Conservation (phyloP, 2,888 invertebrate species). For the Drosophila mimica region DNA sequence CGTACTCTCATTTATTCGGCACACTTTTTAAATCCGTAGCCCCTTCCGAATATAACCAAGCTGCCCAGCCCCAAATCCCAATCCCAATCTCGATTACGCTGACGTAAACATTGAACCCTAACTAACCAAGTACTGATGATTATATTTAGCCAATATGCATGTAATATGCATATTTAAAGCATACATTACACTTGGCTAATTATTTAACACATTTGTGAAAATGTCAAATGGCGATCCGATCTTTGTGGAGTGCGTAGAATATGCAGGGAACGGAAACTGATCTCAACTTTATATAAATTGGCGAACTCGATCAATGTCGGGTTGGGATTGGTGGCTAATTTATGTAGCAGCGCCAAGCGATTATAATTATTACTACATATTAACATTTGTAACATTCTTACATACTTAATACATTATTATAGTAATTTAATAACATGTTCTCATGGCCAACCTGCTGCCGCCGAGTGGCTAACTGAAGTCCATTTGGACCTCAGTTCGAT, state of each 20-base stretch:
- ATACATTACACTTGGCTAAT: slow-evolving; percentile 29
- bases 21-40: slow-evolving; percentile 51
- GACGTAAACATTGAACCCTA: slow-evolving; percentile 52
- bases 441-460: slow-evolving; percentile 82
- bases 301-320: slow-evolving; percentile 44
- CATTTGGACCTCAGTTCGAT: slow-evolving; percentile 25
- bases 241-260: slow-evolving; percentile 49
- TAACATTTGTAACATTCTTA: slow-evolving; percentile 83
- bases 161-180: slow-evolving; percentile 12
- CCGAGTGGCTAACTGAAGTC: slow-evolving; percentile 24
- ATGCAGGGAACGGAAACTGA: slow-evolving; percentile 45
- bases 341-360: slow-evolving; percentile 56
- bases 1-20: slow-evolving; percentile 46
- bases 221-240: slow-evolving; percentile 58
- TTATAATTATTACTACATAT: slow-evolving; percentile 81
- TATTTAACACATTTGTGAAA: slow-evolving; percentile 39
- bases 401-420: slow-evolving; percentile 80
- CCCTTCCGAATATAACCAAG: slow-evolving; percentile 36
- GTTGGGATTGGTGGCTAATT: slow-evolving; percentile 39
- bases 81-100: slow-evolving; percentile 18
- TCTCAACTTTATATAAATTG: neutral
- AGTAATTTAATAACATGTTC: slow-evolving; percentile 84
- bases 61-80: slow-evolving; percentile 12
- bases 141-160: slow-evolving; percentile 18
- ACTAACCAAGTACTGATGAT: slow-evolving; percentile 17